Base-by-base conservation (phyloP, 1,140 invertebrate genomes). In the Leptopilina boulardi region DNA sequence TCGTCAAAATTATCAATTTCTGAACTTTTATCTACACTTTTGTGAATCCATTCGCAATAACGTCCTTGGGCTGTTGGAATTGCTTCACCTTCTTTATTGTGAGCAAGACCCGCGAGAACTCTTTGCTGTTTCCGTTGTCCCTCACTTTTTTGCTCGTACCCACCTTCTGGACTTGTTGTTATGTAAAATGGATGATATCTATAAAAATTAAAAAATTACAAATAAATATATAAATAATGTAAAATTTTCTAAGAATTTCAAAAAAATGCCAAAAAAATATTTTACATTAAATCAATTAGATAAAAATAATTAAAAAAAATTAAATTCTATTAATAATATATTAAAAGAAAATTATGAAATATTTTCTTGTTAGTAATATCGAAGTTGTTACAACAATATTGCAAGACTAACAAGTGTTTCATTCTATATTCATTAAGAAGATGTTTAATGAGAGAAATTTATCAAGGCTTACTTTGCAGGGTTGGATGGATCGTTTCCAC, bases 101-200 rank as follows among this genome's bases (percentile, higher is more conserved):
- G 95, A 0, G 92, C 93, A 0, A 98, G 94, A 3, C 97, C 97
- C 15, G 97, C 96, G 87, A 94, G 98, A 15, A 97, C 92, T 71
- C 92, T 92, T 79, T 96, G 94, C 38, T 93, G 92, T 30, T 90
- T 91, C 81, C 94, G 94, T 71, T 97, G 93, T 0, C 91, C 90
- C 59, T 93, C 93, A 0, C 91, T 93, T 84, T 96, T 95, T 87
- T 97, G 95, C 0, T 94, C 94, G 83, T 94, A 96, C 2, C 96
- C 97, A 66, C 97, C 97, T 87, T 97, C 95, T 0, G 92, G 90
- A 26, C 94, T 97, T 84, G 96, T 94, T 11, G 97, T 98, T 82
- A 99, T 97, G 89, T 99, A 99, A 84, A 99, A 94, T 13, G 98
- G 98, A 91, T 99, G 97, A 89, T 97, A 98, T 83, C 95, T 95